phyloP scores from a whole-genome alignment of 2,113 vertebrate species.

The Aspidoscelis tigris region DNA sequence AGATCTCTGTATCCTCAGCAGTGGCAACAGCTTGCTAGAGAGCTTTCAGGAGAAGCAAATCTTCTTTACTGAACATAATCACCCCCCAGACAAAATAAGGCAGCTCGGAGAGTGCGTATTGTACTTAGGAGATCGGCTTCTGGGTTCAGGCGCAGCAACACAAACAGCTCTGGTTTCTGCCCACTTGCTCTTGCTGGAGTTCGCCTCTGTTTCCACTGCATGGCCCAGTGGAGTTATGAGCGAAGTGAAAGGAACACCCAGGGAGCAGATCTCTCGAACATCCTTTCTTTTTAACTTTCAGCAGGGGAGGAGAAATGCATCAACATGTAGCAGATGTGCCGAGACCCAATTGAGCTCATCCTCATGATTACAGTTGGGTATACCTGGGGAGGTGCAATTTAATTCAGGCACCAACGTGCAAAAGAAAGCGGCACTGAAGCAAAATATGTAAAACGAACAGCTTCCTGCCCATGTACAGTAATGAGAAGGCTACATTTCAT shows the following conservation, averaged over 20 bases:
- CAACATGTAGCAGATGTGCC: conserved; percentile 76
- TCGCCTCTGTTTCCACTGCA: conserved; percentile 51
- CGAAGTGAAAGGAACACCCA: conserved; percentile 67
- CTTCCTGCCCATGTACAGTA: conserved; percentile 68
- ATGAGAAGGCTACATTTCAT: conserved; percentile 72
- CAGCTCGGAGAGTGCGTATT: conserved; percentile 56
- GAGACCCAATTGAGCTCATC: conserved; percentile 77
- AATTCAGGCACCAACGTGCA: conserved; percentile 72
- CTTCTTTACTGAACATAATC: conserved; percentile 11
- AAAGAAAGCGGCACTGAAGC: conserved; percentile 70
- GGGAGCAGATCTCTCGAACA: conserved; percentile 62
- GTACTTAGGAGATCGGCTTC: conserved; percentile 61
- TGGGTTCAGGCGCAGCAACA: conserved; percentile 59
- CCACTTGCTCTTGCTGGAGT: conserved; percentile 59
- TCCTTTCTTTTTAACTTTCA: conserved; percentile 72
- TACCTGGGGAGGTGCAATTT: conserved; percentile 78
- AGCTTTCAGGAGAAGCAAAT: conserved; percentile 15
- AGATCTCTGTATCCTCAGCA: not conserved
- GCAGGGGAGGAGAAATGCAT: conserved; percentile 56
- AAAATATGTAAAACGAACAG: conserved; percentile 71
- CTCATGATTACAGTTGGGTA: conserved; percentile 75
- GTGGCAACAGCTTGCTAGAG: not conserved
- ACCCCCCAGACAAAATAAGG: conserved; percentile 55
- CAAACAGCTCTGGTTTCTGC: conserved; percentile 60
- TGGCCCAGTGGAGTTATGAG: conserved; percentile 60